Conservation (phyloP, 2,888 invertebrate genomes). For the Odontomyia ornata region DNA sequence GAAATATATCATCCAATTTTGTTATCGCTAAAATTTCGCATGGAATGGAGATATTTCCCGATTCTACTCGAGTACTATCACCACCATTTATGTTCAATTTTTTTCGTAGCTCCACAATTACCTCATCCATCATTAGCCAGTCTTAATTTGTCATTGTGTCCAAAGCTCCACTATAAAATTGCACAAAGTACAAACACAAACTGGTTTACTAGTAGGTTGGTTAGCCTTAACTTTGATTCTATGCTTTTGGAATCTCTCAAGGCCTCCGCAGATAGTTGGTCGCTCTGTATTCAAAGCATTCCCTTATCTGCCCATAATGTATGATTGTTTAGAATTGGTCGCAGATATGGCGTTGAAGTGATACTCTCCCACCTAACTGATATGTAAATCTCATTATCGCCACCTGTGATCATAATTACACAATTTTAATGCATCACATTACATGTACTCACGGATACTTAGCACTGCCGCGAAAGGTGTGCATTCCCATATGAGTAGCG, state of each 20-base stretch:
- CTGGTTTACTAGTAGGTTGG: conserved; percentile 7
- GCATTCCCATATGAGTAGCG: no score
- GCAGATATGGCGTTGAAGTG: neutral
- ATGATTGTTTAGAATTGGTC: neutral
- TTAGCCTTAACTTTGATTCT: neutral
- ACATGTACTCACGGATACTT: no score
- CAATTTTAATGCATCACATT: no score
- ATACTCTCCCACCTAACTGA: neutral
- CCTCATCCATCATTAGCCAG: conserved; percentile 16
- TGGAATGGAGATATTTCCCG: no score
- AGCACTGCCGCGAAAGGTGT: no score
- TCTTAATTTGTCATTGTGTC: conserved; percentile 33
- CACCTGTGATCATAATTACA: no score
- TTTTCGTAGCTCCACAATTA: neutral
- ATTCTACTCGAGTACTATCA: no score
- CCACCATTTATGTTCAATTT: neutral
- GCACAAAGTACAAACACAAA: neutral
- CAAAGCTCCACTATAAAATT: conserved; percentile 10
- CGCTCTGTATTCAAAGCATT: neutral
- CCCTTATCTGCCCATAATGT: neutral
- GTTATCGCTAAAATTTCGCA: no score
- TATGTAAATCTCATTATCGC: no score
- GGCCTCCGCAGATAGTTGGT: neutral
- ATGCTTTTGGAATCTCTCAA: conserved; percentile 15
- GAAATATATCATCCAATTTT: no score